Conservation (phyloP, 2,888 invertebrate species). For the Aspidiotus destructor region DNA sequence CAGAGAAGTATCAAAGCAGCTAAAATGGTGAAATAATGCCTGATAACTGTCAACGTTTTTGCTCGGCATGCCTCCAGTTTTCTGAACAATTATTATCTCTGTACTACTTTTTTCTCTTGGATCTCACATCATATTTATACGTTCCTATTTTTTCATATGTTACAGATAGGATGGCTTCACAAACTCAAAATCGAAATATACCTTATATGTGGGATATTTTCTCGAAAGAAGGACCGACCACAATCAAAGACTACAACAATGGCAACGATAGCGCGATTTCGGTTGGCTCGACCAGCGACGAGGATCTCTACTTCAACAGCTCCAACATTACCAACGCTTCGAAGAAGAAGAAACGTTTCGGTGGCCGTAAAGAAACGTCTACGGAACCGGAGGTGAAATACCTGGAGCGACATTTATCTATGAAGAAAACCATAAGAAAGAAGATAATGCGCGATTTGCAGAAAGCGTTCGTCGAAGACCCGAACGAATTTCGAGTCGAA, state of each 20-base stretch:
- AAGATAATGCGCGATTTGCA: constrained; percentile 75
- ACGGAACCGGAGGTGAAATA: constrained; percentile 61
- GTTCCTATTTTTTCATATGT: too few relatives aligned
- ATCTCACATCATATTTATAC: neutral
- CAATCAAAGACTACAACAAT: constrained; percentile 42
- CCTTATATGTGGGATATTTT: constrained; percentile 67
- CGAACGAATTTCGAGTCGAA: constrained; percentile 60
- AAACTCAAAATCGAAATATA: constrained; percentile 50
- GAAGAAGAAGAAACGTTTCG: constrained; percentile 38
- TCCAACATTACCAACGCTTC: constrained; percentile 38
- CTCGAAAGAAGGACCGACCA: constrained; percentile 42
- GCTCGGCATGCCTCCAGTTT: too few relatives aligned
- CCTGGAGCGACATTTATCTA: constrained; percentile 68
- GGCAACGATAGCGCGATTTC: constrained; percentile 44
- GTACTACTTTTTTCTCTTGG: too few relatives aligned
- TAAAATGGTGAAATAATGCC: too few relatives aligned
- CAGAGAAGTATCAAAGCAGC: too few relatives aligned
- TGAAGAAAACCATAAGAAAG: constrained; percentile 77
- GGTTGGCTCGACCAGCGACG: constrained; percentile 43
- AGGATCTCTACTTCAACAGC: constrained; percentile 39
- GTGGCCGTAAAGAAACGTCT: constrained; percentile 59
- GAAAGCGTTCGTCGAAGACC: constrained; percentile 62
- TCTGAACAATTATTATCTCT: too few relatives aligned
- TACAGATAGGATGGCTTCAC: constrained; percentile 15
- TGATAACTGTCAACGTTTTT: too few relatives aligned